Evolutionary conservation across 2,113 vertebrate genomes (phyloP), one percentile per base, ranked within the genome.

Genomic region (Aleadryas rufinucha): DNA sequence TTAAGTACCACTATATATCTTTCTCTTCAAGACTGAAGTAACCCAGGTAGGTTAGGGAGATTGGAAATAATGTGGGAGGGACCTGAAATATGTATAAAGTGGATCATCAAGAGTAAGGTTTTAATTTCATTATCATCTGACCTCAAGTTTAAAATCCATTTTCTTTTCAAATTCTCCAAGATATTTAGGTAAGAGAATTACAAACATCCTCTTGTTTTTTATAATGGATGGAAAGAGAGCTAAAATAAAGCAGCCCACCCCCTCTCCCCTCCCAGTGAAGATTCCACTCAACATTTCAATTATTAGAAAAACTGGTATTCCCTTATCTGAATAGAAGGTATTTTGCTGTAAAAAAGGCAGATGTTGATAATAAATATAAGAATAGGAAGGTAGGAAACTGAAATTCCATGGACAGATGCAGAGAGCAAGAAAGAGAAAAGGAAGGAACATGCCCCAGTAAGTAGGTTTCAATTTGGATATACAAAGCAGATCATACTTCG

Each of bases 311-410:
- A 59, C 26, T 87, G 10, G 7, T 65, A 90, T 92, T 75, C 39
- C 20, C 11, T 60, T 93, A 79, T n/a, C 42, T 86, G 72, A 82
- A 78, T 44, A 59, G 27, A 60, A 41, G 8, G 30, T 14, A 33
- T 61, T 94, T 96, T 96, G 11, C 59, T 88, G 42, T 69, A 70
- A 93, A 97, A 72, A 78, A 57, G 44, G 31, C 64, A 91, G 59
- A 69, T 19, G 22, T 4, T 45, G 57, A 68, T 47, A 30, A 35
- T 28, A 66, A 85, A 53, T 66, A 69, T 42, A 37, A 39, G 35
- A 80, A 83, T 13, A 63, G 37, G 37, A n/a, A 74, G 37, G 8
- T 24, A 24, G 28, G 13, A 76, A 75, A 53, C 13, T 47, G 33
- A 65, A 79, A 77, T 54, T 77, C 41, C 45, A 33, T 47, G 53